These are phyloP conservation scores for Accipiter cooperii DNA, from an alignment of 2,113 vertebrate species.

Conservation along the genomic window DNA sequence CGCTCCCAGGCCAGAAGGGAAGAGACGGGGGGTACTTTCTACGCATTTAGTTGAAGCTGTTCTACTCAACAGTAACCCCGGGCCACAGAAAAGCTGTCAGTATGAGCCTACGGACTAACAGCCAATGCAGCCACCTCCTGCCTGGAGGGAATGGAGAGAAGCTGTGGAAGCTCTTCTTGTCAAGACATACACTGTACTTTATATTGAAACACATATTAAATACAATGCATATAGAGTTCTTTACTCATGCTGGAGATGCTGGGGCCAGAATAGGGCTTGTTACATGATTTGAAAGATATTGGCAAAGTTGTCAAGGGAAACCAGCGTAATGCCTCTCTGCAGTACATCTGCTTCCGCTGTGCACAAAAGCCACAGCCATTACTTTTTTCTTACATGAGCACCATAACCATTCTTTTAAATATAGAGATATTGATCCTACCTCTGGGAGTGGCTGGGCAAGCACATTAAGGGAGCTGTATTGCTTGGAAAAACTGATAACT, in stretches of 20 bases:
- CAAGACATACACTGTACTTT: neutral
- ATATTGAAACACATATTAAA: neutral
- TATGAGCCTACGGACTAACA: neutral
- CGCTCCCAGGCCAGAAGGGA: neutral
- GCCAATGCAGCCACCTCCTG: neutral
- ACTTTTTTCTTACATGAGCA: neutral
- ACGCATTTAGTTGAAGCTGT: neutral
- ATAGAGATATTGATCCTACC: neutral
- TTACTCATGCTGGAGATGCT: neutral
- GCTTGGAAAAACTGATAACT: neutral
- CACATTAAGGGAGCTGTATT: neutral
- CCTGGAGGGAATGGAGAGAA: neutral
- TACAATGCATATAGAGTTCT: neutral
- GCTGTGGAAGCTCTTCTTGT: neutral
- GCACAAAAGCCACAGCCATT: neutral
- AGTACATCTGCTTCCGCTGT: neutral
- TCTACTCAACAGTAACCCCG: neutral
- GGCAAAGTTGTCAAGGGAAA: neutral
- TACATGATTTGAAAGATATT: neutral
- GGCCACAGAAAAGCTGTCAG: neutral
- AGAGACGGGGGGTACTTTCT: neutral
- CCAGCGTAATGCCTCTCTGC: neutral
- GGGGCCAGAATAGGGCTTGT: neutral
- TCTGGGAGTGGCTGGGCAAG: neutral
- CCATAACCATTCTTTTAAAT: conserved; percentile 5